Percentiles rank a stretch among this genome's conserved stretches.
phyloP scores from a whole-genome alignment of 2,888 invertebrate genomes.

The Coleophora deauratella region DNA sequence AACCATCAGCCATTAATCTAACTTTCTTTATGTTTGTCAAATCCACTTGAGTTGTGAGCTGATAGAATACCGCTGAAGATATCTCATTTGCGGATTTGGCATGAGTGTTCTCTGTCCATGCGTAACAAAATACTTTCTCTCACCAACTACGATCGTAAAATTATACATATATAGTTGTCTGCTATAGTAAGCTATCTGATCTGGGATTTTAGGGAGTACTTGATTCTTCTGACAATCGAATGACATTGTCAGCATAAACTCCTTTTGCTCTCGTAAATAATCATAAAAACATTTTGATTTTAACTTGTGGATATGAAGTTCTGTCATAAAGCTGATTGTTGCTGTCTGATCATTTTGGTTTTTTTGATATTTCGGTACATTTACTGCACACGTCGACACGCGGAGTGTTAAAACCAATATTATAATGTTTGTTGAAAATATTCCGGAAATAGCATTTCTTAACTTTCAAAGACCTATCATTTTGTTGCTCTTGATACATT shows the following conservation, averaged over 20 bases:
- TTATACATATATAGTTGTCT: slow-evolving; percentile 15
- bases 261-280: slow-evolving; percentile 6
- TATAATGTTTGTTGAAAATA: slow-evolving; percentile 11
- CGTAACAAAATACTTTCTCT: slow-evolving; percentile 11
- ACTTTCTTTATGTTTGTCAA: slow-evolving; percentile 8
- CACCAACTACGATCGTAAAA: slow-evolving; percentile 10
- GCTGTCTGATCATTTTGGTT: not conserved
- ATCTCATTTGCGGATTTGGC: slow-evolving; percentile 9
- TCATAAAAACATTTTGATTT: slow-evolving; percentile 4
- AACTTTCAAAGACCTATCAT: slow-evolving; percentile 1
- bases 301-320: slow-evolving; percentile 2
- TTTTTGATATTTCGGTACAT: slow-evolving; percentile 6
- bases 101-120: slow-evolving; percentile 12
- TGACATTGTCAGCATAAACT: slow-evolving; percentile 3
- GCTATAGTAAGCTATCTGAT: slow-evolving; percentile 12
- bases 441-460: slow-evolving; percentile 7
- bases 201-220: slow-evolving; percentile 12
- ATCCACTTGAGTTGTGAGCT: not conserved
- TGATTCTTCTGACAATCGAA: slow-evolving; percentile 18
- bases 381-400: slow-evolving; percentile 6
- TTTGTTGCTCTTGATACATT: slow-evolving; percentile 4
- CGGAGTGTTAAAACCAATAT: slow-evolving; percentile 10
- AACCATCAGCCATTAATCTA: slow-evolving; percentile 15
- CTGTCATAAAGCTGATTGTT: slow-evolving; percentile 2
- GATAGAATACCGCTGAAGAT: slow-evolving; percentile 5